A percentile compares a stretch with the other conserved stretches of the same genome.
These are phyloP conservation scores for Stichodactyla helianthus DNA, from an alignment of 64 coral and sea anemone genomes.

Conservation along the genomic window DNA sequence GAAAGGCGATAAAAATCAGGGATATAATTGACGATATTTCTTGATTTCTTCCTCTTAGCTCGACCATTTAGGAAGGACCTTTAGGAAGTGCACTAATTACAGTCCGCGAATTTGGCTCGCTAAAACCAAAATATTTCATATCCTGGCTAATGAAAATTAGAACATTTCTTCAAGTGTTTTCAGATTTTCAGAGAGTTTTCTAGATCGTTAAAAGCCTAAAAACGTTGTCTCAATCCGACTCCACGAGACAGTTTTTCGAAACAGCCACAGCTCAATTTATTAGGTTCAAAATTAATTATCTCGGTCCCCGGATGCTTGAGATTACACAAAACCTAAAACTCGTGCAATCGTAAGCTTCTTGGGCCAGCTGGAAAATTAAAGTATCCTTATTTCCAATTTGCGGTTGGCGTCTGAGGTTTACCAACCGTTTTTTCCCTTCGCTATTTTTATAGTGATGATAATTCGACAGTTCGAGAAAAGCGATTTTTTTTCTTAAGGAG, in stretches of 20 bases:
- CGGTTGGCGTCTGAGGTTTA: neutral
- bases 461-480: neutral
- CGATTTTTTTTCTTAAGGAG: neutral
- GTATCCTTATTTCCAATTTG: neutral
- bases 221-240: neutral
- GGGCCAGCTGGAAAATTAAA: neutral
- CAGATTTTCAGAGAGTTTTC: neutral
- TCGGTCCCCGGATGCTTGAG: neutral
- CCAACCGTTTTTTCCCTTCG: neutral
- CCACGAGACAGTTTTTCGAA: neutral
- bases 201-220: neutral
- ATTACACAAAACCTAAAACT: neutral
- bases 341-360: neutral
- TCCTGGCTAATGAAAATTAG: neutral
- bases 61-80: neutral
- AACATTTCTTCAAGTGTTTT: neutral
- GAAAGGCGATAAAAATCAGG: slow-evolving; percentile 5
- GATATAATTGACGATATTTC: neutral
- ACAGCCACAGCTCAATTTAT: too few species aligned
- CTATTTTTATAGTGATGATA: neutral
- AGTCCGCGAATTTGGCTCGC: neutral
- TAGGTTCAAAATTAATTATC: neutral
- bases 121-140: neutral
- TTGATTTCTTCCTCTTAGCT: slow-evolving; percentile 2
- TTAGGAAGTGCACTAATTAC: slow-evolving; percentile 5